Base-by-base conservation (phyloP, 2,113 vertebrate species). In the Apteryx owenii region DNA sequence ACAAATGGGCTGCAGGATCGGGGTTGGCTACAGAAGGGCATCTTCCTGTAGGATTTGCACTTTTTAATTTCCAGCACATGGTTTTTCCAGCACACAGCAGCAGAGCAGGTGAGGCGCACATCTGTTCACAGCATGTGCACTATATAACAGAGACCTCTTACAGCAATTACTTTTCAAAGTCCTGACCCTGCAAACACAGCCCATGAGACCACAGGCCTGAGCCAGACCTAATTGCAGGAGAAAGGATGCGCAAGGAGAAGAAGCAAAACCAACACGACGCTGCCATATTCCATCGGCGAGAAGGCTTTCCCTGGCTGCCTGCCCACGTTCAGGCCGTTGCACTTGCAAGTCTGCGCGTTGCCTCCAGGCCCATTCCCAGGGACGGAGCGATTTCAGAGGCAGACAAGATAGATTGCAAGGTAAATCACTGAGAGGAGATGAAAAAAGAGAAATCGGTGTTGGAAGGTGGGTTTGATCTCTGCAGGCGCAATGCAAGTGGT, bases 311-410 rank as follows among this genome's bases (percentile, higher is more conserved):
- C 1, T 0, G 7, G 18, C 65, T 48, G 42, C 54, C 12, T 2
- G 2, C 10, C 58, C 5, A 0, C 1, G 13, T 31, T 22, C 40
- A n/a, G 18, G 38, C 12, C 7, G 2, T 3, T 3, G 15, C 12
- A 1, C 58, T 2, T 5, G 50, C 1, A 1, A 20, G 26, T 16
- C 77, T 0, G 9, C 3, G 4, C 53, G 53, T 9, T 23, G 5
- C 14, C 7, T 48, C 33, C 4, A 5, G 11, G 5, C 2, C 46
- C 5, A 0, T 18, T 58, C 9, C 0, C 9, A 40, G 36, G 22
- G 5, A 20, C 3, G 3, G n/a, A 36, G n/a, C 50, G 23, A 11
- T 69, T 89, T 38, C 1, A 29, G 53, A 56, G 5, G 36, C 17
- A 51, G 46, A 51, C 38, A 56, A 38, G 54, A 38, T 7, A 44